Conservation (phyloP, 2,797 vertebrate species). For the Coreius guichenoti region DNA sequence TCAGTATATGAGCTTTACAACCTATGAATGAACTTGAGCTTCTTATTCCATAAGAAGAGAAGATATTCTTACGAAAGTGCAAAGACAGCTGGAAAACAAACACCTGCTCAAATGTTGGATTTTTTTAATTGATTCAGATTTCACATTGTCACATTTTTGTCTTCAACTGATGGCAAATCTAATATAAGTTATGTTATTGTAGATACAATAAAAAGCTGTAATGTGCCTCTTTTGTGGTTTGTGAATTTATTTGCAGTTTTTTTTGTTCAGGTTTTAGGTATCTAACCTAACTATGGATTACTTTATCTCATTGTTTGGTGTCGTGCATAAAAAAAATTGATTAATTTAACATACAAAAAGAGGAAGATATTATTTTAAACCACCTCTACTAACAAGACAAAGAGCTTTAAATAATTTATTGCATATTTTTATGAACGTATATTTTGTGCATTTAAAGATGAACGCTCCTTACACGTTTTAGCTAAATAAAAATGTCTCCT, state of each 20-base stretch:
- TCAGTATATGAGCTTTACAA: background rate
- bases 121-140: background rate
- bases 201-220: conserved; percentile 6
- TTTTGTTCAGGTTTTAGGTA: background rate
- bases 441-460: background rate
- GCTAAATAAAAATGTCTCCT: background rate
- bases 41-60: background rate
- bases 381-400: background rate
- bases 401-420: background rate
- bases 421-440: background rate
- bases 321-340: background rate
- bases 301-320: background rate
- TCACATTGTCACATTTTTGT: background rate
- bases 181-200: background rate
- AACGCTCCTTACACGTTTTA: too few relatives aligned
- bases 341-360: background rate
- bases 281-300: background rate
- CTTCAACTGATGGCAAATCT: background rate
- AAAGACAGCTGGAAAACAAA: background rate
- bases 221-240: background rate
- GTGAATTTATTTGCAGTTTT: background rate
- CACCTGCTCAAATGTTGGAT: background rate
- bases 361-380: background rate
- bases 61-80: background rate
- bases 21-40: background rate